Percentiles rank a stretch among this genome's conserved stretches.
Conservation (phyloP, 1,140 invertebrate genomes). For the Gryllus bimaculatus region DNA sequence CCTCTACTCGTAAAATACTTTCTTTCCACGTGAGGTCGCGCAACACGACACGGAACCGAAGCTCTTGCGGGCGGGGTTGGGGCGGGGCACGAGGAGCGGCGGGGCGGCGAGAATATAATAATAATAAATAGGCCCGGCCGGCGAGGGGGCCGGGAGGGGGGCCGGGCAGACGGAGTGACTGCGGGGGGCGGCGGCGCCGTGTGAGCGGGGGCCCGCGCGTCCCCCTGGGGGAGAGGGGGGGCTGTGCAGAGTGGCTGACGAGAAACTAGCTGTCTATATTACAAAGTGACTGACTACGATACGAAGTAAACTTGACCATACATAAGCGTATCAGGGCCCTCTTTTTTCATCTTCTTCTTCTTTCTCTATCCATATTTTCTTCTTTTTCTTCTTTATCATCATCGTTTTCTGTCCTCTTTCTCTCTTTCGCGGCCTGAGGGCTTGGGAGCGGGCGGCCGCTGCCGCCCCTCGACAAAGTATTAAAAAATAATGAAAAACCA, state of each 20-base stretch:
- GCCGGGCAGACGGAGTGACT: no score
- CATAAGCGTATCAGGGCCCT: not conserved
- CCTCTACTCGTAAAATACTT: conserved; percentile 12
- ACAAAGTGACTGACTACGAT: not conserved
- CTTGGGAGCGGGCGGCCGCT: not conserved
- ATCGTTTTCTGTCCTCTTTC: no score
- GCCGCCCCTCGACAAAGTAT: not conserved
- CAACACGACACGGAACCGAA: not conserved
- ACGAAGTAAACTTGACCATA: not conserved
- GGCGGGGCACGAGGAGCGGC: not conserved
- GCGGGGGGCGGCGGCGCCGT: no score
- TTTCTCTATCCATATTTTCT: no score
- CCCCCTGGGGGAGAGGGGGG: no score
- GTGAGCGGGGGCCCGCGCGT: no score
- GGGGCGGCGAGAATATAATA: not conserved
- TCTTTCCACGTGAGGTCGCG: conserved; percentile 7
- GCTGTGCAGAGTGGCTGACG: not conserved
- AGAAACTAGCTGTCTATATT: not conserved
- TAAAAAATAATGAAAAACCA: not conserved
- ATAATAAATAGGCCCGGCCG: not conserved
- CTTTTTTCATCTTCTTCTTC: not conserved
- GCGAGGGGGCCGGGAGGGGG: no score
- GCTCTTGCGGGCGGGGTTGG: not conserved
- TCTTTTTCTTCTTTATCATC: no score
- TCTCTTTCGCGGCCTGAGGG: not conserved